Conservation (phyloP, 2,113 vertebrate genomes). For the Diadophis punctatus region DNA sequence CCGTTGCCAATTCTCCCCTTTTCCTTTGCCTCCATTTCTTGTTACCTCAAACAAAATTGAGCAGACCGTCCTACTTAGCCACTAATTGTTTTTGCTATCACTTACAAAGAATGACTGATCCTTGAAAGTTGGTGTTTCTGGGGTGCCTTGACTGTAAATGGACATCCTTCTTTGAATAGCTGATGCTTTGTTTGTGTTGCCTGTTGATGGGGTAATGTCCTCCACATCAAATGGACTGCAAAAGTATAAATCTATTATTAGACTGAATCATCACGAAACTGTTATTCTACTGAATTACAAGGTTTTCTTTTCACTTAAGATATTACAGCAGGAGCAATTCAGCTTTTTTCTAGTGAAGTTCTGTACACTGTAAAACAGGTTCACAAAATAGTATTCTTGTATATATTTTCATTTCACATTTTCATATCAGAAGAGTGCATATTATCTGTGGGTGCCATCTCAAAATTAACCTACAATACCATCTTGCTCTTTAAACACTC, state of each 20-base stretch:
- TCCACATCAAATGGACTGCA: conserved; percentile 92
- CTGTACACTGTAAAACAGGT: neutral
- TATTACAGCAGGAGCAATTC: neutral
- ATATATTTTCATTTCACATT: neutral
- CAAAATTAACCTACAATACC: neutral
- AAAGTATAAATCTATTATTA: conserved; percentile 38
- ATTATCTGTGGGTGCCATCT: neutral
- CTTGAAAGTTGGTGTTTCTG: conserved; percentile 93
- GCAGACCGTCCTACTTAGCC: conserved; percentile 8
- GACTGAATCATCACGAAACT: conserved; percentile 19
- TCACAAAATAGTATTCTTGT: neutral
- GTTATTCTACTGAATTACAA: conserved; percentile 32
- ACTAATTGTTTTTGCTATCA: conserved; percentile 39
- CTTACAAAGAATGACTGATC: conserved; percentile 95
- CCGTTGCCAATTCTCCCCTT: neutral
- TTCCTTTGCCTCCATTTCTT: neutral
- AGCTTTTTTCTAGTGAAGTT: neutral
- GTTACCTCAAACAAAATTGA: neutral
- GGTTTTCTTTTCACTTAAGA: neutral
- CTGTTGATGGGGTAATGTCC: conserved; percentile 85
- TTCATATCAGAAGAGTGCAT: neutral
- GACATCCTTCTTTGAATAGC: conserved; percentile 93
- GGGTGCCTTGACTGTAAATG: conserved; percentile 94
- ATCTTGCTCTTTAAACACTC: neutral
- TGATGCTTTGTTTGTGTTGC: conserved; percentile 84